Evolutionary conservation across 2,797 vertebrate species (phyloP).

Genomic region (Bradypus variegatus): DNA sequence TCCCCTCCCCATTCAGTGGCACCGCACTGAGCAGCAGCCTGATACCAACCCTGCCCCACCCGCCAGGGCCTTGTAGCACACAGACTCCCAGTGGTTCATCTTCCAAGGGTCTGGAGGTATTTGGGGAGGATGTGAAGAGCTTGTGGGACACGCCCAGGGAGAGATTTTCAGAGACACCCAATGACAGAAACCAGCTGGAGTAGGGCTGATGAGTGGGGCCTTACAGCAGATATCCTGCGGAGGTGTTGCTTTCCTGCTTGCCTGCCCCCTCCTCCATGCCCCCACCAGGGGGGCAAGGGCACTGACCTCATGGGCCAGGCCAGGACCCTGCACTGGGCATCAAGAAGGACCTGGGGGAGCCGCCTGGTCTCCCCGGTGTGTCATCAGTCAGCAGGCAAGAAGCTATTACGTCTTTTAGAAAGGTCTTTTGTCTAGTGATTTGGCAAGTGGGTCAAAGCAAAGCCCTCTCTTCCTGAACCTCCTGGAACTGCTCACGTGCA

Average conservation of each 20-base stretch:
- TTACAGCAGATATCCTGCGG: background rate
- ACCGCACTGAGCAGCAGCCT: too few species aligned
- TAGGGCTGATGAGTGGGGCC: background rate
- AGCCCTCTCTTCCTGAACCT: fast-evolving
- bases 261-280: fast-evolving
- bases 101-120: background rate
- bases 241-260: background rate
- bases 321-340: background rate
- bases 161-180: background rate
- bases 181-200: background rate
- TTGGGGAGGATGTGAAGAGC: background rate
- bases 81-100: too few species aligned
- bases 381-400: too few species aligned
- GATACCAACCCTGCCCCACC: background rate
- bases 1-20: background rate
- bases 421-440: background rate
- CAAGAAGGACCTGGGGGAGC: too few species aligned
- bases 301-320: background rate
- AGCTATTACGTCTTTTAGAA: background rate
- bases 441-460: background rate
- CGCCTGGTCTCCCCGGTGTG: background rate
- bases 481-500: background rate
- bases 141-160: background rate
- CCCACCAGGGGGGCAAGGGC: background rate
- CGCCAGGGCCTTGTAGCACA: background rate